phyloP scores from a whole-genome alignment of 2,888 invertebrate species.

The Epicampocera succincta region DNA sequence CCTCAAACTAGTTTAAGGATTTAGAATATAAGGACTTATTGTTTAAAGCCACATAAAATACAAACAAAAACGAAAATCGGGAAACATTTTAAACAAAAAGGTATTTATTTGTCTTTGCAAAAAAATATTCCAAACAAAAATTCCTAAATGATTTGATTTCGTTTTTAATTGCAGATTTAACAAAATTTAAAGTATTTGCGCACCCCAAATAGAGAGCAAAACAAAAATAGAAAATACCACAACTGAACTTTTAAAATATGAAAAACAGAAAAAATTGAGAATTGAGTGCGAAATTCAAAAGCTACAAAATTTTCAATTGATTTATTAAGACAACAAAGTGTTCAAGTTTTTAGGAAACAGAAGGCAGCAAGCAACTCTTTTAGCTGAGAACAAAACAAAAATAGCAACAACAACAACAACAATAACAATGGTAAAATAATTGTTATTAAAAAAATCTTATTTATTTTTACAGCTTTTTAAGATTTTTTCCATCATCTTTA shows the following conservation, averaged over 20 bases:
- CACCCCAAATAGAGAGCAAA: constrained; percentile 17
- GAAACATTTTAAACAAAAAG: constrained; percentile 60
- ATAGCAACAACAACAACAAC: constrained; percentile 21
- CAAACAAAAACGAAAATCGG: constrained; percentile 49
- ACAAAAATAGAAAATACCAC: not conserved
- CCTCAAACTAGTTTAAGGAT: constrained; percentile 60
- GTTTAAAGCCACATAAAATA: constrained; percentile 63
- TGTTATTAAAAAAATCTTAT: constrained; percentile 66
- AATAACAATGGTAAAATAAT: constrained; percentile 72
- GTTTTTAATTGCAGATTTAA: constrained; percentile 32
- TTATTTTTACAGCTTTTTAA: constrained; percentile 70
- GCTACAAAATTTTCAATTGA: constrained; percentile 2
- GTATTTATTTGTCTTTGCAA: constrained; percentile 22
- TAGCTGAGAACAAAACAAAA: constrained; percentile 5
- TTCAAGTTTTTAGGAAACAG: constrained; percentile 45
- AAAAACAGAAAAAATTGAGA: not conserved
- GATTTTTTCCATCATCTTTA: constrained; percentile 37
- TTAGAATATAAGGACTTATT: constrained; percentile 66
- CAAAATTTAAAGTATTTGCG: constrained; percentile 36
- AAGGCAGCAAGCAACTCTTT: constrained; percentile 11
- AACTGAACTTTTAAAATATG: constrained; percentile 13
- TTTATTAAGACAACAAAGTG: constrained; percentile 39
- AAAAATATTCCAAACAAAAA: not conserved
- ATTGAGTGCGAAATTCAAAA: constrained; percentile 11
- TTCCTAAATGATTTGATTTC: not conserved